Conservation (phyloP, 1,140 invertebrate genomes). For the Spodoptera litura region DNA sequence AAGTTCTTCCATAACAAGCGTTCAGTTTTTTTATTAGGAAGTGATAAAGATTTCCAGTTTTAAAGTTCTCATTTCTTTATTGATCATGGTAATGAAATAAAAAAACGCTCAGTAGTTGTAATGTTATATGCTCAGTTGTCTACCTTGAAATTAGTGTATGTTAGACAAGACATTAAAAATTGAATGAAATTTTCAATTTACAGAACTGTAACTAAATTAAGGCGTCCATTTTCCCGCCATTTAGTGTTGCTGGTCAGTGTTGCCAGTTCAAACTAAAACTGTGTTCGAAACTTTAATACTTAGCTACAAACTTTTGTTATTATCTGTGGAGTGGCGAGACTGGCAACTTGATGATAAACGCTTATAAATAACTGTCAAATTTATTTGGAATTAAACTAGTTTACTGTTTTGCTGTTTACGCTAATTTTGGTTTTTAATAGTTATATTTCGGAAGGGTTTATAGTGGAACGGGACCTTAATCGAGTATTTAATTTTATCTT, state of each 20-base stretch:
- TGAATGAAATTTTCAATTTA: neutral
- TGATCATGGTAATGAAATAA: too few relatives aligned
- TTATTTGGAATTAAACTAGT: too few relatives aligned
- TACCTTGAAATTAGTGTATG: too few relatives aligned
- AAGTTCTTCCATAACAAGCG: neutral
- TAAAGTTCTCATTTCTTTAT: too few relatives aligned
- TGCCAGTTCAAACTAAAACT: conserved; percentile 10
- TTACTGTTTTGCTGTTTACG: neutral
- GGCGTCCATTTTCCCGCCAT: conserved; percentile 1
- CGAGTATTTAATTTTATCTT: too few relatives aligned
- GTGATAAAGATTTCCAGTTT: too few relatives aligned
- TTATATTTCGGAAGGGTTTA: neutral
- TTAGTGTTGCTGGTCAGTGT: neutral
- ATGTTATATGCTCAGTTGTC: too few relatives aligned
- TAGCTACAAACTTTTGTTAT: conserved; percentile 31
- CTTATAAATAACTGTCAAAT: neutral
- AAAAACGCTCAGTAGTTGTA: too few relatives aligned
- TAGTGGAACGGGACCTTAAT: too few relatives aligned
- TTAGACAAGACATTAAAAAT: too few relatives aligned
- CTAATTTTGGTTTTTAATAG: neutral
- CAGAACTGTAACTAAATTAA: too few relatives aligned
- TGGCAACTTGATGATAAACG: neutral
- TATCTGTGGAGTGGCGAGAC: neutral
- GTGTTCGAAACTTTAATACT: conserved; percentile 28
- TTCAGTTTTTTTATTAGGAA: too few relatives aligned